phyloP scores from a whole-genome alignment of 2,113 vertebrate genomes.

The Pavo muticus region DNA sequence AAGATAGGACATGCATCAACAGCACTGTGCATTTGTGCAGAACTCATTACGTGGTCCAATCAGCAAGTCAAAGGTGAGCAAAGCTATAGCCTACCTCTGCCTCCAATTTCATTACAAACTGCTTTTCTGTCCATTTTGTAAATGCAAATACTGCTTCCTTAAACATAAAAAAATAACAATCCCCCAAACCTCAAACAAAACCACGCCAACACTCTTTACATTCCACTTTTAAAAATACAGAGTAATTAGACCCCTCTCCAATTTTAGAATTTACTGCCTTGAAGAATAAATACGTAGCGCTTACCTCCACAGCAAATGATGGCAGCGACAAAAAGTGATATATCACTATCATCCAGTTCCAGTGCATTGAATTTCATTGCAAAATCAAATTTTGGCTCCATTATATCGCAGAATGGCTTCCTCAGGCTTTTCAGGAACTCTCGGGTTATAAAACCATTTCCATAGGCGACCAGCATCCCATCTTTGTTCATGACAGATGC shows the following conservation, averaged over 20 bases:
- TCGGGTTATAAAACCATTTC: constrained; percentile 94
- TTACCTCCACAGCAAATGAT: constrained; percentile 99
- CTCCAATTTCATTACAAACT: not conserved
- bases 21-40: not conserved
- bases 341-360: constrained; percentile 95
- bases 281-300: not conserved
- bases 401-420: constrained; percentile 95
- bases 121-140: not conserved
- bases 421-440: constrained; percentile 98
- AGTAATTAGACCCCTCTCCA: not conserved
- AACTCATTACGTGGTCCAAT: not conserved
- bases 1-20: not conserved
- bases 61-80: not conserved
- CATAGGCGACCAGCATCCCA: constrained; percentile 94
- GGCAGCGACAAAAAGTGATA: constrained; percentile 96
- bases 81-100: not conserved
- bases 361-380: constrained; percentile 97
- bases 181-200: not conserved
- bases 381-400: constrained; percentile 99
- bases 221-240: not conserved
- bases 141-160: not conserved
- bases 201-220: not conserved
- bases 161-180: not conserved
- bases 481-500: constrained; percentile 99
- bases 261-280: not conserved